A percentile compares a stretch with the other conserved stretches of the same genome.
Conservation (phyloP, 35 echinoderm and acorn worm genomes). For the Stichopus chloronotus region DNA sequence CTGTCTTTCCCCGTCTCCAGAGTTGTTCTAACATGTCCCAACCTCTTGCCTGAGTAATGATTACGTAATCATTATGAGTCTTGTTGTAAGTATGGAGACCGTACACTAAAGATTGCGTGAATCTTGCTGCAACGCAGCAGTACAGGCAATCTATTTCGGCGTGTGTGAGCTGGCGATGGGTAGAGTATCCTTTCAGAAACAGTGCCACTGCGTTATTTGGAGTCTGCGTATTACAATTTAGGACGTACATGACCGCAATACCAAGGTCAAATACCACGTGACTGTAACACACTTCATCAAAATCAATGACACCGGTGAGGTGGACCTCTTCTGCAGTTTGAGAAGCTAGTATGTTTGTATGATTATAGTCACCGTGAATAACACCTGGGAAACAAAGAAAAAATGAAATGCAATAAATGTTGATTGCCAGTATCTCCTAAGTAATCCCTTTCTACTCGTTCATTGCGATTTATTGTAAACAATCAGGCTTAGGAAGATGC, state of each 20-base stretch:
- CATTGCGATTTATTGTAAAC: too few relatives aligned
- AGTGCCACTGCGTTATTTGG: background rate
- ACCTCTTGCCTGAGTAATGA: background rate
- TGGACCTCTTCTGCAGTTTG: background rate
- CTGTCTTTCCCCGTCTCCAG: background rate
- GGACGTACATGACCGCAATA: background rate
- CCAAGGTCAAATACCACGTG: background rate
- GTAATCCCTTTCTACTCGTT: too few relatives aligned
- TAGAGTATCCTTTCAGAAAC: background rate
- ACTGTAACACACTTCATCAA: background rate
- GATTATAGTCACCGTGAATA: slow-evolving; percentile 24
- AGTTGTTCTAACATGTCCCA: background rate
- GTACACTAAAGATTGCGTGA: background rate
- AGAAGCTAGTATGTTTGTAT: background rate
- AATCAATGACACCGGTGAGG: slow-evolving; percentile 7
- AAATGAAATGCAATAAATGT: background rate
- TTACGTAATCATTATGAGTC: background rate
- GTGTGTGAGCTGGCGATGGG: background rate
- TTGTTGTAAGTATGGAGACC: background rate
- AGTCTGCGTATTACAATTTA: background rate
- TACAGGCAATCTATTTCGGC: background rate
- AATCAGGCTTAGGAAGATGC: too few relatives aligned
- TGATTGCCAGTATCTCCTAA: too few relatives aligned
- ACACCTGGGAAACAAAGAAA: background rate
- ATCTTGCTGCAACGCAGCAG: slow-evolving; percentile 4